A percentile compares a stretch with the other conserved stretches of the same genome.
phyloP scores from a whole-genome alignment of 2,888 invertebrate species.

The Eristalis arbustorum region DNA sequence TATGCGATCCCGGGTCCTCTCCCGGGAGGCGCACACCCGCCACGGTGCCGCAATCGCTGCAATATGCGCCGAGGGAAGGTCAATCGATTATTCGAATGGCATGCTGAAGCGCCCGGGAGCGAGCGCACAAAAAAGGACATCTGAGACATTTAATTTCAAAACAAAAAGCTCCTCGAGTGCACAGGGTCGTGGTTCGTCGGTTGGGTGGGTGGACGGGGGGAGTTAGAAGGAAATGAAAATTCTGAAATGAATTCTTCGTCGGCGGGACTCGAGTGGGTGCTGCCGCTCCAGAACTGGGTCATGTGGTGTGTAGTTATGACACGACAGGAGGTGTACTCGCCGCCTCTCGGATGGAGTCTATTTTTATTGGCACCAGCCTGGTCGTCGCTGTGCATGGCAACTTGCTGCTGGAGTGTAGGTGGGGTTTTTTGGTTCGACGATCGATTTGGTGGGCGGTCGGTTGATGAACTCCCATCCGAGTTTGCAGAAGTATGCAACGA shows the following conservation, averaged over 20 bases:
- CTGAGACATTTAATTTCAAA: slow-evolving; percentile 63
- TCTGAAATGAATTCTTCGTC: slow-evolving; percentile 53
- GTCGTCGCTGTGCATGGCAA: background rate
- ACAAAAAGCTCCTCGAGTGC: slow-evolving; percentile 29
- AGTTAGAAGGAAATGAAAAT: slow-evolving; percentile 45
- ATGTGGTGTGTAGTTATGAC: slow-evolving; percentile 59
- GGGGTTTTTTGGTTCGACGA: slow-evolving; percentile 62
- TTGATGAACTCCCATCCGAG: slow-evolving; percentile 16
- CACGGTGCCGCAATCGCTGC: background rate
- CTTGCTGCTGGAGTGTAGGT: slow-evolving; percentile 54
- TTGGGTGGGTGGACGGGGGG: no score
- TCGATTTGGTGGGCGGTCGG: slow-evolving; percentile 58
- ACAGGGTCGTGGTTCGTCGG: background rate
- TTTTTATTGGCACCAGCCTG: slow-evolving; percentile 51
- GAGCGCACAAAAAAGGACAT: slow-evolving; percentile 36
- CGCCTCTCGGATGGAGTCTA: background rate
- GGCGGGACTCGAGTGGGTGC: slow-evolving; percentile 12
- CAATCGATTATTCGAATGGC: slow-evolving; percentile 60
- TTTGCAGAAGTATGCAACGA: slow-evolving; percentile 38
- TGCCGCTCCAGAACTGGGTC: slow-evolving; percentile 46
- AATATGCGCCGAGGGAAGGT: slow-evolving; percentile 54
- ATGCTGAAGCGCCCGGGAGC: slow-evolving; percentile 50
- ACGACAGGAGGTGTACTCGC: slow-evolving; percentile 22
- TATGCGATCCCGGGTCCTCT: slow-evolving; percentile 34
- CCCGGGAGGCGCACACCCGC: slow-evolving; percentile 16